Evolutionary conservation across 2,797 vertebrate species (phyloP).

Genomic region (Dicrostonyx torquatus): DNA sequence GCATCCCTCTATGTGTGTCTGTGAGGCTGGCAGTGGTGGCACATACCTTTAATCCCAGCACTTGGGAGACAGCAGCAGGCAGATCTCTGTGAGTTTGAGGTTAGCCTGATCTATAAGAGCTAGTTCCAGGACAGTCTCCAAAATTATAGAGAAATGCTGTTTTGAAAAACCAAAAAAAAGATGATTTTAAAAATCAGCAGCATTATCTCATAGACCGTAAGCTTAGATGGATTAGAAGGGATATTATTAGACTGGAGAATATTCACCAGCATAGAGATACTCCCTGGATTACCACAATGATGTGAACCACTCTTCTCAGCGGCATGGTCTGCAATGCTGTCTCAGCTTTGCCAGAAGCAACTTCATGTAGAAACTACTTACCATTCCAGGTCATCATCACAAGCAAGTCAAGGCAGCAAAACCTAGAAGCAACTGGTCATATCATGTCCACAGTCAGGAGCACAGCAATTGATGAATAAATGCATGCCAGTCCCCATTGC

Average conservation of each 20-base stretch:
- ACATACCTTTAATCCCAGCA: no score
- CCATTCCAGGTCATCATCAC: neutral
- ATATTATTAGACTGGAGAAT: neutral
- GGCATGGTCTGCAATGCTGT: neutral
- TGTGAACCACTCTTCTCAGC: neutral
- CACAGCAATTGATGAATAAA: no score
- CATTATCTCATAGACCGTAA: neutral
- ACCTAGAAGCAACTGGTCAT: neutral
- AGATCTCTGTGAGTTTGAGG: no score
- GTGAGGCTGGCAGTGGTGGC: neutral
- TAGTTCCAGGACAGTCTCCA: no score
- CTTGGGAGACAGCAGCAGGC: no score
- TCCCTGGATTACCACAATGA: neutral
- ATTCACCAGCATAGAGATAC: neutral
- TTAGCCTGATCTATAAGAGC: no score
- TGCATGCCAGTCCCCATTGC: neutral
- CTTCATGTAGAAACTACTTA: neutral
- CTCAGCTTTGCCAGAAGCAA: neutral
- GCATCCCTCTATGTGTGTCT: neutral
- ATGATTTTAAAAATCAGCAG: neutral
- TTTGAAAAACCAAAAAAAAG: no score
- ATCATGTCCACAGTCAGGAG: neutral
- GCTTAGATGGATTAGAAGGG: neutral
- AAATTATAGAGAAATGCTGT: no score
- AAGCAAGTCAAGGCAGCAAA: neutral